These are phyloP conservation scores for Ataeniobius toweri DNA, from an alignment of 2,797 vertebrate genomes.

Conservation along the genomic window DNA sequence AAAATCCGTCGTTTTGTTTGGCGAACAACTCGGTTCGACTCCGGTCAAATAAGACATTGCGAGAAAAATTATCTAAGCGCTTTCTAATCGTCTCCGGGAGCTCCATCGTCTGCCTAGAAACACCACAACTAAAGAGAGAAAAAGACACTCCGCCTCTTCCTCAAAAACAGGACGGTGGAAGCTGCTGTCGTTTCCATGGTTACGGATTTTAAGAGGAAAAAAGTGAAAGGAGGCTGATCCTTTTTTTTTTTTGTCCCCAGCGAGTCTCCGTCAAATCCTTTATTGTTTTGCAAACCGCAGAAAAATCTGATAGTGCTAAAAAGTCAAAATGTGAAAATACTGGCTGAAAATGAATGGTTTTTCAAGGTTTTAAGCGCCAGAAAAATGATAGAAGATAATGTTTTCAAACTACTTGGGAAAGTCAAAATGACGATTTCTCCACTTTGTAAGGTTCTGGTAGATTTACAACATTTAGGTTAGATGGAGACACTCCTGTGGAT, in stretches of 20 bases:
- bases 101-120: slow-evolving; percentile 66
- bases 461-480: no score
- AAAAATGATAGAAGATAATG: no score
- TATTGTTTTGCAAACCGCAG: no score
- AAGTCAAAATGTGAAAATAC: no score
- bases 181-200: slow-evolving; percentile 57
- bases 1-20: slow-evolving; percentile 53
- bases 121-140: slow-evolving; percentile 7
- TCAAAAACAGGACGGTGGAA: neutral
- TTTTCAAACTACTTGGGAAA: no score
- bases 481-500: no score
- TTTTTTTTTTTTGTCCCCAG: neutral
- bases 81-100: slow-evolving; percentile 74
- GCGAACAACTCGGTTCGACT: slow-evolving; percentile 41
- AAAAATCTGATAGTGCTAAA: no score
- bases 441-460: no score
- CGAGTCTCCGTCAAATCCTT: no score
- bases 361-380: no score
- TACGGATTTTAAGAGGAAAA: slow-evolving; percentile 17
- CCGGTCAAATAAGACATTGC: slow-evolving; percentile 78
- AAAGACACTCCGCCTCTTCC: slow-evolving; percentile 14
- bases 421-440: no score
- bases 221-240: neutral
- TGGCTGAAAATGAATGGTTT: no score
- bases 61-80: slow-evolving; percentile 79